Evolutionary conservation across 1,140 invertebrate genomes (phyloP).

Genomic region (Solen grandis): DNA sequence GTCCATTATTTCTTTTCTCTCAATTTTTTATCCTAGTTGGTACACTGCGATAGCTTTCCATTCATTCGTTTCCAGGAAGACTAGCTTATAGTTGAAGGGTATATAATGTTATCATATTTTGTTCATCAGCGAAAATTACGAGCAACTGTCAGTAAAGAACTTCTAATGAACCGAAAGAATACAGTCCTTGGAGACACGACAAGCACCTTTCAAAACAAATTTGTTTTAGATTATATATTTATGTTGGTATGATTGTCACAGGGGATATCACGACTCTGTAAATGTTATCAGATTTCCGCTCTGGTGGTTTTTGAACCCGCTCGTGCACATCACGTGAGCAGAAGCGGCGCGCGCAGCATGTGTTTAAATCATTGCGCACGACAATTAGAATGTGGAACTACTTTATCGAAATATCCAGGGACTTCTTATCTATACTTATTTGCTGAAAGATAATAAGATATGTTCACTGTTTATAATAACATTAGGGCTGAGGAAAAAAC

Average conservation of each 20-base stretch:
- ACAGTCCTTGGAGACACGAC: neutral
- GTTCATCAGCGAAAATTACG: neutral
- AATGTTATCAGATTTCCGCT: slow-evolving; percentile 52
- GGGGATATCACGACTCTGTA: slow-evolving; percentile 6
- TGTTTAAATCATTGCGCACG: slow-evolving; percentile 31
- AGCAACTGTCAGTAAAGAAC: neutral
- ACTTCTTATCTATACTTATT: slow-evolving; percentile 49
- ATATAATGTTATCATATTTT: neutral
- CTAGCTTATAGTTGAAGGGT: neutral
- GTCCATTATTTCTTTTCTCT: neutral
- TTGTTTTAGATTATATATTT: neutral
- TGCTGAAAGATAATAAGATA: slow-evolving; percentile 28
- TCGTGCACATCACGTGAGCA: slow-evolving; percentile 46
- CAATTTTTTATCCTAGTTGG: neutral
- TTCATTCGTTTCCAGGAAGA: neutral
- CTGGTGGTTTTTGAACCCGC: slow-evolving; percentile 26
- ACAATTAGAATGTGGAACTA: slow-evolving; percentile 16
- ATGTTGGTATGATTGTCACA: neutral
- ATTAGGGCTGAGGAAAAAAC: slow-evolving; percentile 37
- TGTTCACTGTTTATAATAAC: slow-evolving; percentile 42
- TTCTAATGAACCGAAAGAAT: neutral
- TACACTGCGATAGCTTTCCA: neutral
- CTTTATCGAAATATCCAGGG: slow-evolving; percentile 50
- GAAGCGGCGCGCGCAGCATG: slow-evolving; percentile 45
- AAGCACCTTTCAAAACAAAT: neutral